Conservation (phyloP, 1,140 invertebrate species). For the Hylaeus volcanicus region DNA sequence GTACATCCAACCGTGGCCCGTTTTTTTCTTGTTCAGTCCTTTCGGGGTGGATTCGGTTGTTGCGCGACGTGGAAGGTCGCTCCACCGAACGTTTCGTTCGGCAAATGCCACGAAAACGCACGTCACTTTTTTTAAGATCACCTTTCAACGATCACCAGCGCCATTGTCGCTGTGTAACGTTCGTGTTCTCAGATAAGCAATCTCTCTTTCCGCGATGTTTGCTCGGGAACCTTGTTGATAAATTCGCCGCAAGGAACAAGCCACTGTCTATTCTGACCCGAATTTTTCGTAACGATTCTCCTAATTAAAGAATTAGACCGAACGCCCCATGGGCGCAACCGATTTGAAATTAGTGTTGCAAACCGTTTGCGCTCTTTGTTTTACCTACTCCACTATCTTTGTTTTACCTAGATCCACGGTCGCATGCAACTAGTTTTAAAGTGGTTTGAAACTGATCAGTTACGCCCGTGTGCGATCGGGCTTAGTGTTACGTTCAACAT, state of each 20-base stretch:
- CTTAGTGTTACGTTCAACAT: no score
- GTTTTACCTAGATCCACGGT: no score
- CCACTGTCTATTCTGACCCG: background rate
- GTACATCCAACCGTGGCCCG: background rate
- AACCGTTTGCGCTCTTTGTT: no score
- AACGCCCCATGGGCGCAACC: no score
- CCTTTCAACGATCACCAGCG: slow-evolving; percentile 39
- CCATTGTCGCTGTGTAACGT: slow-evolving; percentile 54
- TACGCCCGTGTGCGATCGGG: no score
- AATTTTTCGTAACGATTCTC: background rate
- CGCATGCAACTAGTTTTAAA: no score
- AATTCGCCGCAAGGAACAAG: slow-evolving; percentile 40
- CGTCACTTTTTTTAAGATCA: slow-evolving; percentile 60
- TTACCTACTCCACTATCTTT: no score
- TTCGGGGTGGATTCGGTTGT: slow-evolving; percentile 8
- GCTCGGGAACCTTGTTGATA: slow-evolving; percentile 56
- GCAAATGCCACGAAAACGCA: slow-evolving; percentile 26
- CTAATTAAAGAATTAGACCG: no score
- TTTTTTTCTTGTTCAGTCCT: slow-evolving; percentile 1
- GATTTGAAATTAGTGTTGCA: no score
- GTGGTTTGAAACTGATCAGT: no score
- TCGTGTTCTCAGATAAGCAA: slow-evolving; percentile 62
- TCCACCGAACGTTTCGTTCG: background rate
- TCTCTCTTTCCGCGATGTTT: slow-evolving; percentile 57
- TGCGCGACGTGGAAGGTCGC: background rate